These are phyloP conservation scores for Gadopsis marmoratus DNA, from an alignment of 2,797 vertebrate species.

Conservation along the genomic window DNA sequence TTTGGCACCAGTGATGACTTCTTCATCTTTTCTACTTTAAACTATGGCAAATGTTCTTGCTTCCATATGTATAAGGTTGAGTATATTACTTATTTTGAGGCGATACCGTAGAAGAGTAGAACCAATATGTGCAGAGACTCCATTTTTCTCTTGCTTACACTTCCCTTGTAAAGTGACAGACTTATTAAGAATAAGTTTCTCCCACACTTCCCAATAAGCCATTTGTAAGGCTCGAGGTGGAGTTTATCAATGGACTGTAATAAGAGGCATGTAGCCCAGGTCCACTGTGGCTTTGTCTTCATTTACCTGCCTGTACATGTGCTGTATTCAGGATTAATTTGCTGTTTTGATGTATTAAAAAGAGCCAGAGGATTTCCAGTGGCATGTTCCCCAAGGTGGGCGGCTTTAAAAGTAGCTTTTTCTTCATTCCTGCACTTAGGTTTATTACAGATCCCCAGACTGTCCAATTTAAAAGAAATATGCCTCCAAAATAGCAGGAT, in stretches of 20 bases:
- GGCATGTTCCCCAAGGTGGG: constrained; percentile 79
- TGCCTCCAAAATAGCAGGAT: constrained; percentile 80
- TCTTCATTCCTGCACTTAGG: constrained; percentile 88
- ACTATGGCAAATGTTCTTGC: background rate
- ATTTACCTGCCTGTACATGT: constrained; percentile 86
- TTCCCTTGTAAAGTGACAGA: constrained; percentile 75
- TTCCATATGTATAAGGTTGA: background rate
- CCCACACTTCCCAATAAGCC: constrained; percentile 79
- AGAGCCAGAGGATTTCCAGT: constrained; percentile 79
- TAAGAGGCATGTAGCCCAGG: constrained; percentile 74
- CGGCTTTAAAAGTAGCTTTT: constrained; percentile 83
- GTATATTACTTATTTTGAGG: background rate
- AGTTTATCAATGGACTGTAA: constrained; percentile 83
- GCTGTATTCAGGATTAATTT: constrained; percentile 84
- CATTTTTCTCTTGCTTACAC: constrained; percentile 68
- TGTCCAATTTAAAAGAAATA: constrained; percentile 84
- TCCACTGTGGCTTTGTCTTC: constrained; percentile 84
- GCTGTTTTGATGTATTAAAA: constrained; percentile 85
- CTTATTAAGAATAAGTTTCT: constrained; percentile 85
- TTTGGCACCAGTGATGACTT: constrained; percentile 11
- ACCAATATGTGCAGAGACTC: constrained; percentile 24
- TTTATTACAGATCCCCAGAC: constrained; percentile 84
- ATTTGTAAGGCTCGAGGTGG: constrained; percentile 80
- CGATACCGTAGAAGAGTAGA: constrained; percentile 15
- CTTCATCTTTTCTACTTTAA: background rate